Percentiles rank a stretch among this genome's conserved stretches.
Conservation (phyloP, 2,888 invertebrate genomes). For the Sphinx pinastri region DNA sequence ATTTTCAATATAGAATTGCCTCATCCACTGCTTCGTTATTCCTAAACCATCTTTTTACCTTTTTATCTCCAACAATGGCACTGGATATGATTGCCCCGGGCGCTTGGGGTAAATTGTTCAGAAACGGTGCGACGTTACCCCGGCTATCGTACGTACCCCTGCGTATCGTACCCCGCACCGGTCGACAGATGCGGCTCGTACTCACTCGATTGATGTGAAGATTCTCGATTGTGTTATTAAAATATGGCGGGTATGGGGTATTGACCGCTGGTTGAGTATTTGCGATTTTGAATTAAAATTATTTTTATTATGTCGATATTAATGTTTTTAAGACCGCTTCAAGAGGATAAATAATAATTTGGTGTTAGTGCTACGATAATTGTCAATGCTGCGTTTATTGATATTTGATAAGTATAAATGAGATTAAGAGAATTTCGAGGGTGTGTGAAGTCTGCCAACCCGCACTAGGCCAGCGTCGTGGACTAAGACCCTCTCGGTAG, state of each 20-base stretch:
- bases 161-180: neutral
- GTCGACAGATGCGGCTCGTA: conserved; percentile 43
- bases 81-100: conserved; percentile 72
- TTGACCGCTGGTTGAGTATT: too few relatives aligned
- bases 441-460: too few relatives aligned
- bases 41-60: conserved; percentile 56
- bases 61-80: conserved; percentile 73
- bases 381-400: too few relatives aligned
- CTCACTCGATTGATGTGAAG: conserved; percentile 22
- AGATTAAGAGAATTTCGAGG: too few relatives aligned
- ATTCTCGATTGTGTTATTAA: conserved; percentile 3
- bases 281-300: too few relatives aligned
- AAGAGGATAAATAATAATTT: too few relatives aligned
- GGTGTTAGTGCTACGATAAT: too few relatives aligned
- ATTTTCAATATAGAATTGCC: neutral
- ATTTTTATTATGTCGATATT: neutral
- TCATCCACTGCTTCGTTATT: conserved; percentile 21
- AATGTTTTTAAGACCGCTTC: too few relatives aligned
- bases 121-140: conserved; percentile 29
- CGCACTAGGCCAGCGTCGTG: too few relatives aligned
- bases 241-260: conserved; percentile 2
- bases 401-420: too few relatives aligned
- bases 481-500: too few relatives aligned
- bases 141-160: neutral
- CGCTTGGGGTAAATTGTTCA: conserved; percentile 38